Evolutionary conservation across 1,140 invertebrate species (phyloP).

Genomic region (Phortica variegata): DNA sequence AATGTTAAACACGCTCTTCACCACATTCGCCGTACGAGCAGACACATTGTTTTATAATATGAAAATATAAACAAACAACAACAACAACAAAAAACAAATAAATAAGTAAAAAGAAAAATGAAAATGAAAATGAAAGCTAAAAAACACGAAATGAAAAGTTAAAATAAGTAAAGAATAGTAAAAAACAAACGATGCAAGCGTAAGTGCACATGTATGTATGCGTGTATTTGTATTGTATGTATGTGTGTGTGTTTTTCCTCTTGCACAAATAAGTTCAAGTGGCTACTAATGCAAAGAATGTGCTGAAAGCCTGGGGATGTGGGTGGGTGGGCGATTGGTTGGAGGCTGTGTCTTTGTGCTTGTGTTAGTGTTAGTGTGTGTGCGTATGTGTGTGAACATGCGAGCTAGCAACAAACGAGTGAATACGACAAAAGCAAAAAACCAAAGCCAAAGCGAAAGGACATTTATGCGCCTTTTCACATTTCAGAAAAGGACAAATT

Average conservation of each 20-base stretch:
- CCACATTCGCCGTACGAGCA: too few species aligned
- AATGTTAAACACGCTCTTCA: too few species aligned
- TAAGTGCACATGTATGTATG: too few species aligned
- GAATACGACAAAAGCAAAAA: conserved; percentile 13
- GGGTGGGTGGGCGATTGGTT: neutral
- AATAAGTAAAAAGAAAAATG: too few species aligned
- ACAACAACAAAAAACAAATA: too few species aligned
- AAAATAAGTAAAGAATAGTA: too few species aligned
- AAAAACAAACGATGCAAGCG: too few species aligned
- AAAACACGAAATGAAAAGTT: too few species aligned
- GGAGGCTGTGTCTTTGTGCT: neutral
- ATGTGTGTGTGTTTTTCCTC: too few species aligned
- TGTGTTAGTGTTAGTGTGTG: conserved; percentile 20
- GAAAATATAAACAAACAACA: conserved; percentile 6
- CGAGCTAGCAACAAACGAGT: conserved; percentile 18
- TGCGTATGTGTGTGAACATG: conserved; percentile 20
- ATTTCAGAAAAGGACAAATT: conserved; percentile 55
- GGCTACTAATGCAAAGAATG: conserved; percentile 55
- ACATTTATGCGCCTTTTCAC: conserved; percentile 54
- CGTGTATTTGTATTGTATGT: too few species aligned
- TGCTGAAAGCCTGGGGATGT: conserved; percentile 47
- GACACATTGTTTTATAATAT: neutral
- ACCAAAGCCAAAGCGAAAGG: conserved; percentile 35
- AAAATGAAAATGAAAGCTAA: too few species aligned
- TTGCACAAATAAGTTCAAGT: conserved; percentile 37